Evolutionary conservation across 2,888 invertebrate species (phyloP).

Genomic region (Gymnoscelis rufifasciata): DNA sequence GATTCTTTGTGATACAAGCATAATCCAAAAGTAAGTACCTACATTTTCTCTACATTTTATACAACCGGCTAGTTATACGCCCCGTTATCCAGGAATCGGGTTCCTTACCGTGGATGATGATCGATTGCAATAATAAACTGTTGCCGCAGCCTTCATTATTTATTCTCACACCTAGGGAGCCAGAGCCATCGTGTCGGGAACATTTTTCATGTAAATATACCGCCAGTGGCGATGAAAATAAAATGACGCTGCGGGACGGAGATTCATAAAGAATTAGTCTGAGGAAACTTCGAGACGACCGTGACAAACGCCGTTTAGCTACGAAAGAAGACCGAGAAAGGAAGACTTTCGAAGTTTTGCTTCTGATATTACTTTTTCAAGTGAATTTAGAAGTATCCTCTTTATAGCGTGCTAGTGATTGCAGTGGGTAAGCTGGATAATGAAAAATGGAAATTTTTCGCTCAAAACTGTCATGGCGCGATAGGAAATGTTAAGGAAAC

Average conservation of each 20-base stretch:
- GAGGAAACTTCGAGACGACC: constrained; percentile 12
- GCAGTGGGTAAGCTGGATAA: too few relatives aligned
- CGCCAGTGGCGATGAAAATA: constrained; percentile 31
- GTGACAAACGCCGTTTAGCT: constrained; percentile 10
- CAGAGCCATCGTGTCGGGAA: constrained; percentile 35
- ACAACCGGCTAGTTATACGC: constrained; percentile 7
- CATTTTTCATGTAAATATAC: constrained; percentile 65
- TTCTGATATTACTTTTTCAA: neutral
- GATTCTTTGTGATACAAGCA: too few relatives aligned
- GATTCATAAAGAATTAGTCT: constrained; percentile 26
- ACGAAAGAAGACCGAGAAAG: neutral
- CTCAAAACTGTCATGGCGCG: too few relatives aligned
- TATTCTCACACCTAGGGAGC: constrained; percentile 57
- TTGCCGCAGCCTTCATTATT: constrained; percentile 57
- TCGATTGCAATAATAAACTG: constrained; percentile 60
- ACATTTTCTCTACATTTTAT: too few relatives aligned
- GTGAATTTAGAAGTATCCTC: neutral
- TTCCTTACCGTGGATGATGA: constrained; percentile 41
- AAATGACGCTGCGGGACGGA: constrained; percentile 28
- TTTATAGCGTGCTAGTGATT: too few relatives aligned
- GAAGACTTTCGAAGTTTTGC: neutral
- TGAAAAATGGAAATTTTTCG: too few relatives aligned
- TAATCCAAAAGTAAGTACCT: too few relatives aligned
- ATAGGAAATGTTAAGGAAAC: too few relatives aligned
- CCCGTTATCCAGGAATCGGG: constrained; percentile 30